Conservation (phyloP, 2,113 vertebrate species). For the Spea bombifrons region DNA sequence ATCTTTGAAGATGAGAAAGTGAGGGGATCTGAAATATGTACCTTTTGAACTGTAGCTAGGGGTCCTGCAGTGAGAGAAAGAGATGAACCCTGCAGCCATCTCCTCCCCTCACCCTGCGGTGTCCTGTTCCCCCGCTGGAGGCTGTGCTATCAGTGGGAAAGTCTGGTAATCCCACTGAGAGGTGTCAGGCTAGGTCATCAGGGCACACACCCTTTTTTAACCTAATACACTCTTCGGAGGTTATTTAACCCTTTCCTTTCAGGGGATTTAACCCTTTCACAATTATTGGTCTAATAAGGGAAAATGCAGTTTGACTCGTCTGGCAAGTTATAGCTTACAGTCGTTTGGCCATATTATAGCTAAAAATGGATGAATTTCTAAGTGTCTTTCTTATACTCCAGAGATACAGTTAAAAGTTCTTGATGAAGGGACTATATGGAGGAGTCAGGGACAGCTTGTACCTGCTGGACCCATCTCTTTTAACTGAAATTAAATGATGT, state of each 20-base stretch:
- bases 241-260: neutral
- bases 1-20: slow-evolving; percentile 68
- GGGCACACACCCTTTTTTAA: slow-evolving; percentile 33
- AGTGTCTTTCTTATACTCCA: too few species aligned
- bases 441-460: too few species aligned
- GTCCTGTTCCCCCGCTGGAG: slow-evolving; percentile 67
- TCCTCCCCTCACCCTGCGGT: slow-evolving; percentile 50
- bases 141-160: slow-evolving; percentile 75
- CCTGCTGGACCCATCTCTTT: too few species aligned
- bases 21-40: slow-evolving; percentile 60
- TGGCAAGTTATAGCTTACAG: neutral
- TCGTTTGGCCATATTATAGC: too few species aligned
- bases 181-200: slow-evolving; percentile 76
- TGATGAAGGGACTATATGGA: too few species aligned
- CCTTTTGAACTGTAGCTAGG: slow-evolving; percentile 71
- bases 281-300: neutral
- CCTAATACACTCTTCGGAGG: neutral
- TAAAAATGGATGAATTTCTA: too few species aligned
- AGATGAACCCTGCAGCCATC: slow-evolving; percentile 50
- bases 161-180: slow-evolving; percentile 81
- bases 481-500: too few species aligned
- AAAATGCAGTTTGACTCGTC: slow-evolving; percentile 22
- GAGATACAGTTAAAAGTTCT: too few species aligned
- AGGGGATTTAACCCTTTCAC: neutral
- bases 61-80: slow-evolving; percentile 61